Conservation (phyloP, 2,888 invertebrate species). For the Protula sp. region DNA sequence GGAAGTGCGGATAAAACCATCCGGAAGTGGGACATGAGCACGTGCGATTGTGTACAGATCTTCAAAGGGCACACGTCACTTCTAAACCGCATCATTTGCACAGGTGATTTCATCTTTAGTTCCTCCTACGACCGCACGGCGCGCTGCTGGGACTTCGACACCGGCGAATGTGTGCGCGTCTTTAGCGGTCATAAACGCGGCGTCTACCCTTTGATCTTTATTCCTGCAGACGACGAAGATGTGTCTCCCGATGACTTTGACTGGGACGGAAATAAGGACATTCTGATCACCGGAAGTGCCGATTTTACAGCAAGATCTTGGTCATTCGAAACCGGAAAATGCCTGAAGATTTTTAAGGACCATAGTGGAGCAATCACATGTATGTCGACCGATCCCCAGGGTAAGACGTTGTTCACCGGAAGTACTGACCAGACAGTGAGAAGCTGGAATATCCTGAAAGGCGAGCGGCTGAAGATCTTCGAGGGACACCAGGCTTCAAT, state of each 20-base stretch:
- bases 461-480: conserved; percentile 51
- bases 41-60: conserved; percentile 54
- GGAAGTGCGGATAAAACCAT: conserved; percentile 57
- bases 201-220: conserved; percentile 56
- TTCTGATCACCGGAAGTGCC: conserved; percentile 52
- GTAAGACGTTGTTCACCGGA: conserved; percentile 54
- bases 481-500: conserved; percentile 54
- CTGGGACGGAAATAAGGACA: conserved; percentile 42
- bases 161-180: conserved; percentile 51
- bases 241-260: conserved; percentile 26
- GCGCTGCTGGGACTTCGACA: conserved; percentile 56
- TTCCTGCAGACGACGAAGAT: conserved; percentile 52
- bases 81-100: conserved; percentile 55
- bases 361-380: conserved; percentile 56
- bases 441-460: conserved; percentile 55
- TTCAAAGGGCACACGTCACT: conserved; percentile 55
- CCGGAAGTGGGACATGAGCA: conserved; percentile 57
- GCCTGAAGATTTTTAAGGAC: conserved; percentile 49
- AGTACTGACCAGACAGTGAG: conserved; percentile 54
- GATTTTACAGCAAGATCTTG: conserved; percentile 52
- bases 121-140: conserved; percentile 51
- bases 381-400: conserved; percentile 54
- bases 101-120: conserved; percentile 53
- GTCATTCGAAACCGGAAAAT: conserved; percentile 53
- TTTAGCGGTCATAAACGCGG: conserved; percentile 56